Base-by-base conservation (phyloP, 2,888 invertebrate species). In the Muscina levida region DNA sequence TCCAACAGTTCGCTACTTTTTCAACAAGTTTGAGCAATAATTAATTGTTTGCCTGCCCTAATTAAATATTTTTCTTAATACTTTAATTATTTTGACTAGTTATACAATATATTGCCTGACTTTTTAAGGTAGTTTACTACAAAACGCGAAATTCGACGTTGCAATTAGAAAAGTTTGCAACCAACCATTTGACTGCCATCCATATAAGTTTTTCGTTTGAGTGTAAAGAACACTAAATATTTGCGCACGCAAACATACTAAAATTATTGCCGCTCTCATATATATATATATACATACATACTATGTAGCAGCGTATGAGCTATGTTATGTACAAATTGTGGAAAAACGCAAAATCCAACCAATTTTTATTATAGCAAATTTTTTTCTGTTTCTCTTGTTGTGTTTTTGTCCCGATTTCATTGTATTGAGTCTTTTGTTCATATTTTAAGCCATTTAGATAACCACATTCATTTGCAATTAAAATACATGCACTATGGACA, bases 381-480 rank as follows among this genome's bases (percentile, higher is more conserved):
- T 31, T 31, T 31, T 3, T 8, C 31, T 8, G 8, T 3, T 2
- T 59, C 8, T 59, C n/a, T 48, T 17, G 3, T 48, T 44, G 5
- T 37, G 48, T 48, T 48, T 15, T 15, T 48, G 53, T 51, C 22
- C 15, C 13, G 59, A 42, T 62, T 39, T 62, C 39, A 62, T 62
- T 62, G 62, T 62, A 62, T 62, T 62, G 42, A 19, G 15, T 76
- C 37, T 56, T 70, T 83, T 85, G 86, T 86, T 86, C 86, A 87
- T 87, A 85, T 87, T 86, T 87, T 84, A 84, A 85, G 84, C 87
- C 86, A 88, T 88, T 88, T 87, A 88, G 88, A 88, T 88, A 88
- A 88, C 87, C 84, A 85, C 85, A 87, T 87, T 87, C 87, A 87
- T 88, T 87, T 86, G 87, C 87, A 88, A 88, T 88, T 86, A 87